Evolutionary conservation across 2,797 vertebrate genomes (phyloP).

Genomic region (Gouania willdenowi): DNA sequence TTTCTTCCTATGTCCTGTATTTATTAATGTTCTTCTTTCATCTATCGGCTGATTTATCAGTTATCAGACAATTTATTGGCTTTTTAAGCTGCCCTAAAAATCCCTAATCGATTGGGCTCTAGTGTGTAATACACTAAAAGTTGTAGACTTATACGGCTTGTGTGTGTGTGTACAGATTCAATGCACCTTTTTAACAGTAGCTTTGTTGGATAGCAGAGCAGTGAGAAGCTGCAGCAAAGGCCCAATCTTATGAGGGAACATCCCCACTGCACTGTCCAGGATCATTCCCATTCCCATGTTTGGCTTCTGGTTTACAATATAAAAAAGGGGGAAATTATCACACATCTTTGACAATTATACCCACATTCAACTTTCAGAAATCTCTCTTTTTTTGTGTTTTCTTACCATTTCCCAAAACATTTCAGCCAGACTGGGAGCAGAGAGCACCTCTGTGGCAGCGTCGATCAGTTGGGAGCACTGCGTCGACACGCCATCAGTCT

Average conservation of each 20-base stretch:
- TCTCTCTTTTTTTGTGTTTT: neutral
- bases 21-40: too few species aligned
- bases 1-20: too few species aligned
- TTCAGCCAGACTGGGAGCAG: constrained; percentile 89
- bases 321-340: neutral
- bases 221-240: constrained; percentile 91
- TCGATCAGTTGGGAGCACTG: constrained; percentile 84
- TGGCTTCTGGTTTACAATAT: constrained; percentile 79
- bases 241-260: constrained; percentile 90
- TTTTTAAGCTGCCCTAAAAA: too few species aligned
- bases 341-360: too few species aligned
- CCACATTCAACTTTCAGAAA: too few species aligned
- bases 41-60: too few species aligned
- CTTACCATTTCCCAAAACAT: constrained; percentile 97
- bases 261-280: constrained; percentile 91
- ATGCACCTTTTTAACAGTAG: constrained; percentile 90
- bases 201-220: constrained; percentile 91
- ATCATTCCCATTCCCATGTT: constrained; percentile 91
- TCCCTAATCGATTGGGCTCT: too few species aligned
- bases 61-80: too few species aligned
- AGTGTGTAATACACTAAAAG: too few species aligned
- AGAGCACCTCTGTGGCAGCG: constrained; percentile 90
- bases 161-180: neutral
- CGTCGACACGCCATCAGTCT: constrained; percentile 39
- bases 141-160: neutral